Conservation (phyloP, 2,797 vertebrate species). For the Phoxinus dragarum region DNA sequence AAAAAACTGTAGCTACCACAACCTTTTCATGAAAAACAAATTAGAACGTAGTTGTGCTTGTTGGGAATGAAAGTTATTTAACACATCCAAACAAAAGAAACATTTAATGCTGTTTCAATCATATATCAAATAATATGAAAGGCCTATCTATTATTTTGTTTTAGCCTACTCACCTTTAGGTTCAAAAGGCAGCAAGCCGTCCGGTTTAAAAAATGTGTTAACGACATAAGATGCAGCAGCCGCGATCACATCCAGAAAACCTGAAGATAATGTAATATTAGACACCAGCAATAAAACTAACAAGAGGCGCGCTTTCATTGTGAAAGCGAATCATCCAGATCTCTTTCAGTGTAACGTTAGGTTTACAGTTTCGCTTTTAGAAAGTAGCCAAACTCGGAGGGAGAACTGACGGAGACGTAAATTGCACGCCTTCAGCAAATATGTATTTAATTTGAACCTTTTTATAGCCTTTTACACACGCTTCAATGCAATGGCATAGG, state of each 20-base stretch:
- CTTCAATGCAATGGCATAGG: not conserved
- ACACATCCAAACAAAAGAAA: not conserved
- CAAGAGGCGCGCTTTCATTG: not conserved
- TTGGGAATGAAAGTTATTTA: not conserved
- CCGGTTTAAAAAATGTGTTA: fast-evolving
- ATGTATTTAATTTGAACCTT: not conserved
- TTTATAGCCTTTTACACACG: not conserved
- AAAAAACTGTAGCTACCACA: too few relatives aligned
- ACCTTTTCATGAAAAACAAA: too few relatives aligned
- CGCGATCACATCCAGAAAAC: not conserved
- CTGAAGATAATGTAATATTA: not conserved
- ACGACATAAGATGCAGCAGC: not conserved
- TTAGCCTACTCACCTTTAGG: conserved; percentile 12
- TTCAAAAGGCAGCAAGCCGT: not conserved
- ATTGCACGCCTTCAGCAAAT: not conserved
- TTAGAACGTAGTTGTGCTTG: too few relatives aligned
- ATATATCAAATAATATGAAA: not conserved
- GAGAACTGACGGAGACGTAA: not conserved
- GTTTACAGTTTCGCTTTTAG: not conserved
- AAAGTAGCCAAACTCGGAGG: not conserved
- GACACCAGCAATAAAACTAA: not conserved
- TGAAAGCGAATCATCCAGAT: not conserved
- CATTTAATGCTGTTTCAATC: not conserved
- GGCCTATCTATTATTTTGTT: not conserved
- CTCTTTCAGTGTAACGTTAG: not conserved